Percentiles rank a stretch among this genome's conserved stretches.
Conservation (phyloP, 2,797 vertebrate genomes). For the Sebastes cheni region DNA sequence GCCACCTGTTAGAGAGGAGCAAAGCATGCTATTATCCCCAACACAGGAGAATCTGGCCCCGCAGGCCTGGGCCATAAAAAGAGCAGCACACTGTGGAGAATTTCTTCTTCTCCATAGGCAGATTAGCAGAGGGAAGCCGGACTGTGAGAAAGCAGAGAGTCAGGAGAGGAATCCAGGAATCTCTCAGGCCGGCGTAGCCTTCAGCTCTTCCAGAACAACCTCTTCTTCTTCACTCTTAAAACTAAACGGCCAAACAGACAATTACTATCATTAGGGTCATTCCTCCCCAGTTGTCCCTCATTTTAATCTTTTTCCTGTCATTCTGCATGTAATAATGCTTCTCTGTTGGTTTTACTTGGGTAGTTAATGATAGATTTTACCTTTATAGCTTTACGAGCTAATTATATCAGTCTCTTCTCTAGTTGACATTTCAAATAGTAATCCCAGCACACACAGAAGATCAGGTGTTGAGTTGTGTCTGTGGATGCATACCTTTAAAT, state of each 20-base stretch:
- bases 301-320: slow-evolving; percentile 33
- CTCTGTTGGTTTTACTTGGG: slow-evolving; percentile 37
- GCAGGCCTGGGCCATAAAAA: slow-evolving; percentile 80
- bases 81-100: slow-evolving; percentile 56
- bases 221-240: slow-evolving; percentile 63
- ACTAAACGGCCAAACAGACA: slow-evolving; percentile 64
- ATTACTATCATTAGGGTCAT: slow-evolving; percentile 76
- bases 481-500: slow-evolving; percentile 25
- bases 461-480: not conserved
- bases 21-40: slow-evolving; percentile 83
- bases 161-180: slow-evolving; percentile 64
- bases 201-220: slow-evolving; percentile 63
- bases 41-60: slow-evolving; percentile 81
- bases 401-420: slow-evolving; percentile 12
- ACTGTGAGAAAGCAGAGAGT: slow-evolving; percentile 67
- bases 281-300: slow-evolving; percentile 49
- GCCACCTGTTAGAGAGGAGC: slow-evolving; percentile 81
- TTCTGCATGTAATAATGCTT: slow-evolving; percentile 31
- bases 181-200: slow-evolving; percentile 62
- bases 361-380: slow-evolving; percentile 29
- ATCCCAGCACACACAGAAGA: not conserved
- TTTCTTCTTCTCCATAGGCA: slow-evolving; percentile 56
- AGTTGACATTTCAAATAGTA: slow-evolving; percentile 23
- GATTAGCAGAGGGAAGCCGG: slow-evolving; percentile 34
- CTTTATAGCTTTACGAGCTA: not conserved